Conservation (phyloP, 2,113 vertebrate species). For the Oophaga pumilio region DNA sequence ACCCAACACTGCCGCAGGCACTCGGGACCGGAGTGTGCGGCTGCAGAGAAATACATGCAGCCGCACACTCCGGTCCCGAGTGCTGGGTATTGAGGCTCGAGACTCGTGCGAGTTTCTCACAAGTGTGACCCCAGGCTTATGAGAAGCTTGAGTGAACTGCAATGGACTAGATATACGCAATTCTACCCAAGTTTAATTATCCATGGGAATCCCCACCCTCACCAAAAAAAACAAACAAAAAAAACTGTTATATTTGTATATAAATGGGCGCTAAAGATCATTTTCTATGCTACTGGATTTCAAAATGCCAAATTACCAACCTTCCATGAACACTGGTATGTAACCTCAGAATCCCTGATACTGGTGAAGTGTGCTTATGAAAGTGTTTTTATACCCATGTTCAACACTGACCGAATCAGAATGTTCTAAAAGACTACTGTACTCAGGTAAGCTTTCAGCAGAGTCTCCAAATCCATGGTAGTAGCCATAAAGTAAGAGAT, state of each 20-base stretch:
- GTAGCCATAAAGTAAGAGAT: constrained; percentile 87
- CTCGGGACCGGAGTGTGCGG: too few species aligned
- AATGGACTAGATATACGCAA: not conserved
- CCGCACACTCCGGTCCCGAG: too few species aligned
- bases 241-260: not conserved
- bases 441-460: constrained; percentile 88
- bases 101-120: too few species aligned
- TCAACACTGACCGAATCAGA: constrained; percentile 81
- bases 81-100: too few species aligned
- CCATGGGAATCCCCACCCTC: not conserved
- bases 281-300: not conserved
- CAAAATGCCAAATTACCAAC: not conserved
- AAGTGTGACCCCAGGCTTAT: too few species aligned
- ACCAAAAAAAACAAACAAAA: not conserved
- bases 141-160: not conserved
- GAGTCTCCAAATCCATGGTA: constrained; percentile 97
- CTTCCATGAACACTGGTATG: not conserved
- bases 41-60: too few species aligned
- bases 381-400: constrained; percentile 72
- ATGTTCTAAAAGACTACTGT: constrained; percentile 84
- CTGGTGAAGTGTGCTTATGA: constrained; percentile 81
- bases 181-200: not conserved
- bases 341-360: constrained; percentile 78
- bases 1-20: too few species aligned
- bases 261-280: not conserved